Percentiles rank a stretch among this genome's conserved stretches.
Conservation (phyloP, 2,888 invertebrate genomes). For the Poecilobothrus nobilitatus region DNA sequence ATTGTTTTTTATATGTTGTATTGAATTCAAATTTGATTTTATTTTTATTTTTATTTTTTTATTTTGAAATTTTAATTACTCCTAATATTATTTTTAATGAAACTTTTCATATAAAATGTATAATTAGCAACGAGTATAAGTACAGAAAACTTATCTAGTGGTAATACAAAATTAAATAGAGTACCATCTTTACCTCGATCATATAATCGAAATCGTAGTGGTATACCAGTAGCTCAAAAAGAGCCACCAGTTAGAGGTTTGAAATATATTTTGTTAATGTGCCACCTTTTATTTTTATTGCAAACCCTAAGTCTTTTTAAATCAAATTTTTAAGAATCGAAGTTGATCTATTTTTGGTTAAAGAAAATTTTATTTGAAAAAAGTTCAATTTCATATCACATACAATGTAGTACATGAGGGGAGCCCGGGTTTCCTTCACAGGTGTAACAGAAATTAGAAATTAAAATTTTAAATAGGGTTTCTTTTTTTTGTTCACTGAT, state of each 20-base stretch:
- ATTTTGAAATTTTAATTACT: background rate
- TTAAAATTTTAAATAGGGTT: too few species aligned
- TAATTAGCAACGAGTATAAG: conserved; percentile 37
- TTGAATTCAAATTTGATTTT: conserved; percentile 4
- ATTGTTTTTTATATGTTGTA: background rate
- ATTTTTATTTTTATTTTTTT: background rate
- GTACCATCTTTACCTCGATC: conserved; percentile 53
- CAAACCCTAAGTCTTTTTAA: conserved; percentile 12
- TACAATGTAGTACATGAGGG: too few species aligned
- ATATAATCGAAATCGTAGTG: conserved; percentile 50
- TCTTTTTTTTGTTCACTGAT: too few species aligned
- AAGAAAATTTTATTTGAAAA: too few species aligned
- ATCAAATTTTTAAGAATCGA: background rate
- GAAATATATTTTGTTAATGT: conserved; percentile 12
- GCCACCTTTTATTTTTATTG: conserved; percentile 13
- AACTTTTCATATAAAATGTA: background rate
- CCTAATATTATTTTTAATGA: too few species aligned
- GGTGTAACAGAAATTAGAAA: too few species aligned
- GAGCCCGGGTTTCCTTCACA: too few species aligned
- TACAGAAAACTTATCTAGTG: conserved; percentile 51
- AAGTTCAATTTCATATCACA: too few species aligned
- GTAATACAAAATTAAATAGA: conserved; percentile 46
- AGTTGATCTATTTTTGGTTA: background rate
- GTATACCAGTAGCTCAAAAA: conserved; percentile 47
- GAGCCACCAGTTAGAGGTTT: conserved; percentile 29